phyloP scores from a whole-genome alignment of 37 sponge, comb jelly and placozoan genomes.

The Chondrosia reniformis region DNA sequence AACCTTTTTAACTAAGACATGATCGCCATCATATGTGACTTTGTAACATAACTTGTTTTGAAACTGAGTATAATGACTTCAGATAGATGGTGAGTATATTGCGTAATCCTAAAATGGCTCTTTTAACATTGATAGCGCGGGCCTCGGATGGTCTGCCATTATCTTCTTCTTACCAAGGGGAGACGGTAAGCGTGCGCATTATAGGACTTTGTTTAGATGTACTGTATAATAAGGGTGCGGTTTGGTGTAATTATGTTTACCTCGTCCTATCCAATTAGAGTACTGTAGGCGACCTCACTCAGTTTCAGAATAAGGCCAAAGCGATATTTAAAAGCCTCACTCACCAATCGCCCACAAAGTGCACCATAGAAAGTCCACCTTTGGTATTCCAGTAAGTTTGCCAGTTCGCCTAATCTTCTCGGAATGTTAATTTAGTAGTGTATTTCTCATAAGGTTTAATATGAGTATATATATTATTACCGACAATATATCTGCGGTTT shows the following conservation, averaged over 20 bases:
- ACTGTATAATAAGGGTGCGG: not conserved
- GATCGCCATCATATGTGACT: too few species aligned
- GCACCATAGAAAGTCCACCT: conserved; percentile 77
- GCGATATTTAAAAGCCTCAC: conserved; percentile 83
- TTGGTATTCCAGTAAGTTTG: conserved; percentile 84
- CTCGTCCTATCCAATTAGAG: not conserved
- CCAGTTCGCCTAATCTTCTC: too few species aligned
- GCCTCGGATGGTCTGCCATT: conserved; percentile 89
- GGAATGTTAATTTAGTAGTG: too few species aligned
- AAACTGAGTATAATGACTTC: too few species aligned
- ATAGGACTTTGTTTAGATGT: not conserved
- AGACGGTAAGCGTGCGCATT: conserved; percentile 34
- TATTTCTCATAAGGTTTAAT: too few species aligned
- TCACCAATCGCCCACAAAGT: conserved; percentile 71
- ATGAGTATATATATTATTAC: too few species aligned
- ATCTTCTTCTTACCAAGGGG: conserved; percentile 85
- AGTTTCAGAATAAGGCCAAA: conserved; percentile 88
- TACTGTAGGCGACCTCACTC: conserved; percentile 34
- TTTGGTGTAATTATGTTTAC: too few species aligned
- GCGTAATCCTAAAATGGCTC: conserved; percentile 87
- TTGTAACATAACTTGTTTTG: too few species aligned
- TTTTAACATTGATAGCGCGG: conserved; percentile 87
- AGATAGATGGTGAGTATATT: too few species aligned
- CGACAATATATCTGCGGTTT: not conserved
- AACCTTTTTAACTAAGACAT: too few species aligned